A percentile compares a stretch with the other conserved stretches of the same genome.
These are phyloP conservation scores for Cardiocondyla obscurior DNA, from an alignment of 1,140 invertebrate species.

Conservation along the genomic window DNA sequence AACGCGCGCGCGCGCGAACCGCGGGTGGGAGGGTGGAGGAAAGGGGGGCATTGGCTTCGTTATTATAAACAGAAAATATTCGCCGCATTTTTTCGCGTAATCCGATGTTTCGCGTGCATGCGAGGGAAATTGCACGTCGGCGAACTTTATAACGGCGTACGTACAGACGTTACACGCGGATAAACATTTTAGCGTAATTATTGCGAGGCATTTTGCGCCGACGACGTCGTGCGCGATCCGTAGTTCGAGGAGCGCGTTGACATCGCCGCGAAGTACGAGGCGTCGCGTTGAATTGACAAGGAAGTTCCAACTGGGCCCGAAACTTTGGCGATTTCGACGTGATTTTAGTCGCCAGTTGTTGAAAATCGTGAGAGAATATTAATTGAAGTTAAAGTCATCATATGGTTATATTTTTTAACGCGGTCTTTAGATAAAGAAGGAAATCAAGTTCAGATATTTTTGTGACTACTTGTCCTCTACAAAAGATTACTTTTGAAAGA, in stretches of 20 bases:
- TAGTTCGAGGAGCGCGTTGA: no score
- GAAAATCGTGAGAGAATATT: not conserved
- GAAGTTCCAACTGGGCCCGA: not conserved
- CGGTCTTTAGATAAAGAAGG: not conserved
- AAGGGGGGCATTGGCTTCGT: slow-evolving; percentile 38
- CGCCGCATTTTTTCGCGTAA: slow-evolving; percentile 56
- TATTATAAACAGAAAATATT: slow-evolving; percentile 59
- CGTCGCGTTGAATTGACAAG: not conserved
- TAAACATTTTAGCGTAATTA: slow-evolving; percentile 58
- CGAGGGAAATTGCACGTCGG: slow-evolving; percentile 54
- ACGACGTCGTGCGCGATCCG: no score
- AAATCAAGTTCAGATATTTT: no score
- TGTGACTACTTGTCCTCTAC: no score
- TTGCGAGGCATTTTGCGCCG: slow-evolving; percentile 44
- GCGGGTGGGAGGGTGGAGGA: not conserved
- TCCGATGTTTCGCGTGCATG: slow-evolving; percentile 54
- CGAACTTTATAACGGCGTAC: slow-evolving; percentile 49
- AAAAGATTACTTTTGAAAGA: not conserved
- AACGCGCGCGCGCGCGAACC: not conserved
- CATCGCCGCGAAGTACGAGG: no score
- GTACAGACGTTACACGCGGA: slow-evolving; percentile 11
- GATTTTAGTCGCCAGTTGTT: not conserved
- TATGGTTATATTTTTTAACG: no score
- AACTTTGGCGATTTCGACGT: not conserved
- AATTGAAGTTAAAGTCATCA: no score